Conservation (phyloP, 2,113 vertebrate species). For the Bagarius yarrelli region DNA sequence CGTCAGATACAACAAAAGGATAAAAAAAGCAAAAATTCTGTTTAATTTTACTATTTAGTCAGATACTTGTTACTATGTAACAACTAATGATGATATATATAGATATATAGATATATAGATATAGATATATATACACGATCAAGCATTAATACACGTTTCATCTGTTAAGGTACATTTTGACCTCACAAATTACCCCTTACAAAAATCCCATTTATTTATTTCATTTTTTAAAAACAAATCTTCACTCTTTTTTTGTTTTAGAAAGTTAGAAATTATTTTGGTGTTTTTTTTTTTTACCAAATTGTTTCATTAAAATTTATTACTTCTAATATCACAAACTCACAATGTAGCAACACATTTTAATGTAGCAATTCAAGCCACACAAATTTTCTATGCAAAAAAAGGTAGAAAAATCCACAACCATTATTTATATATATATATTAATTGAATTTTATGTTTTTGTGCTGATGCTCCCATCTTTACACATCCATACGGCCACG, state of each 20-base stretch:
- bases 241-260: too few relatives aligned
- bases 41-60: background rate
- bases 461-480: background rate
- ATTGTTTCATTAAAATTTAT: too few relatives aligned
- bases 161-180: background rate
- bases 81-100: background rate
- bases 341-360: background rate
- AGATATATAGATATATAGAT: background rate
- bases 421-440: background rate
- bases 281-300: too few relatives aligned
- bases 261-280: too few relatives aligned
- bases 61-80: slow-evolving; percentile 15
- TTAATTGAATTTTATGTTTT: slow-evolving; percentile 3
- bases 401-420: background rate
- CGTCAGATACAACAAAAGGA: background rate
- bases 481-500: background rate
- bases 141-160: background rate
- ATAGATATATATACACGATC: too few relatives aligned
- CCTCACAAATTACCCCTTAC: background rate
- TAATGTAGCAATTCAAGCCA: background rate
- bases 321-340: background rate
- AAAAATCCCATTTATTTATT: too few relatives aligned
- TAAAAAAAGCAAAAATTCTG: background rate
- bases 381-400: background rate
- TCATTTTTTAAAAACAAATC: too few relatives aligned